Evolutionary conservation across 2,113 vertebrate species (phyloP).

Genomic region (Artemisiospiza belli): DNA sequence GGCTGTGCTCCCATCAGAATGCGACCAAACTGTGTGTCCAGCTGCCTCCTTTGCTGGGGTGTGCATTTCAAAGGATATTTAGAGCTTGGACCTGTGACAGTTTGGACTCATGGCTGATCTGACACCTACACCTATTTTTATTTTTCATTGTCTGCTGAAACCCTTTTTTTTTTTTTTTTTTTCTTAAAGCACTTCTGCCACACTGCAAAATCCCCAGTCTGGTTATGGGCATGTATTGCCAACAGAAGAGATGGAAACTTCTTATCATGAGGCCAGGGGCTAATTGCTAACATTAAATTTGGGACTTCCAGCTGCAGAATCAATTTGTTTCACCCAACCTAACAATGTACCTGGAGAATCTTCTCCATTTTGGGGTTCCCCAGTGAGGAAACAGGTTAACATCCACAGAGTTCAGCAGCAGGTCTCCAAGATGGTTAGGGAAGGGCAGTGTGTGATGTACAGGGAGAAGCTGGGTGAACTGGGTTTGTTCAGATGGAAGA

Average conservation of each 20-base stretch:
- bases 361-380: not conserved
- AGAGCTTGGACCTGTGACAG: not conserved
- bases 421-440: not conserved
- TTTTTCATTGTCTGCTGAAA: not conserved
- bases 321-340: not conserved
- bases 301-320: not conserved
- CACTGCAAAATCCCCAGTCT: not conserved
- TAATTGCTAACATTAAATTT: not conserved
- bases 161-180: not conserved
- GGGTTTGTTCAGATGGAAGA: not conserved
- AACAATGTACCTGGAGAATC: not conserved
- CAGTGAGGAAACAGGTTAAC: not conserved
- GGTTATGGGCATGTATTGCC: not conserved
- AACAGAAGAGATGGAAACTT: not conserved
- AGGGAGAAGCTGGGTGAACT: not conserved
- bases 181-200: not conserved
- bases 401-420: not conserved
- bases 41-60: not conserved
- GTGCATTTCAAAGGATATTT: not conserved
- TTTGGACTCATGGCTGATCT: not conserved
- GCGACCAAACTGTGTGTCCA: fast-evolving
- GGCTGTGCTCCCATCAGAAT: not conserved
- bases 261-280: not conserved
- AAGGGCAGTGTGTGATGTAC: fast-evolving
- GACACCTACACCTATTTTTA: not conserved